phyloP scores from a whole-genome alignment of 2,797 vertebrate genomes.

The Sebastiscus albofasciatus region DNA sequence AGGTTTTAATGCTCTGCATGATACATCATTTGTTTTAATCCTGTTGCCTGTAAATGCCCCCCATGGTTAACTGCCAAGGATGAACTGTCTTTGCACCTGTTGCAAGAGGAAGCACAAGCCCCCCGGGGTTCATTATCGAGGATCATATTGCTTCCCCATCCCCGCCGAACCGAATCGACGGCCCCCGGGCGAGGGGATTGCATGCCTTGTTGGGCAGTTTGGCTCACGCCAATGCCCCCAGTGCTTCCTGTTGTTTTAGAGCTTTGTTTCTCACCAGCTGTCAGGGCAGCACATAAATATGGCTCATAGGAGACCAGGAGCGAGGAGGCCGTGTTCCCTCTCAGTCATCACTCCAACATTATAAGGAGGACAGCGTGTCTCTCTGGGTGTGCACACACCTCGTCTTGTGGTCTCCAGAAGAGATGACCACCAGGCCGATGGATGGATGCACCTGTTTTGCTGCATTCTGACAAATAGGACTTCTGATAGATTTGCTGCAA shows the following conservation, averaged over 20 bases:
- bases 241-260: constrained; percentile 81
- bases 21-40: constrained; percentile 75
- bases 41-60: constrained; percentile 78
- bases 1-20: constrained; percentile 47
- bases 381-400: constrained; percentile 32
- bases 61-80: constrained; percentile 74
- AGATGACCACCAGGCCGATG: constrained; percentile 14
- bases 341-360: constrained; percentile 70
- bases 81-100: constrained; percentile 86
- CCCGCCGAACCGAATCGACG: constrained; percentile 67
- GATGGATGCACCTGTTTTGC: constrained; percentile 52
- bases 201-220: constrained; percentile 78
- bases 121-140: constrained; percentile 81
- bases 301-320: constrained; percentile 62
- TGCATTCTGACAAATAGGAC: constrained; percentile 20
- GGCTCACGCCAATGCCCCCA: constrained; percentile 59
- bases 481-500: constrained; percentile 4
- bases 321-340: constrained; percentile 50
- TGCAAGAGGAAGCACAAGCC: constrained; percentile 83
- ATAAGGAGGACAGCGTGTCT: constrained; percentile 52
- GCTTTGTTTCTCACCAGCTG: constrained; percentile 83
- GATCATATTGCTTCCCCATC: constrained; percentile 85
- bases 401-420: constrained; percentile 39
- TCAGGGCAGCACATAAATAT: constrained; percentile 72
- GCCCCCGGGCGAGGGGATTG: constrained; percentile 55